Conservation (phyloP, 1,140 invertebrate genomes). For the Trinorchestia longiramus region DNA sequence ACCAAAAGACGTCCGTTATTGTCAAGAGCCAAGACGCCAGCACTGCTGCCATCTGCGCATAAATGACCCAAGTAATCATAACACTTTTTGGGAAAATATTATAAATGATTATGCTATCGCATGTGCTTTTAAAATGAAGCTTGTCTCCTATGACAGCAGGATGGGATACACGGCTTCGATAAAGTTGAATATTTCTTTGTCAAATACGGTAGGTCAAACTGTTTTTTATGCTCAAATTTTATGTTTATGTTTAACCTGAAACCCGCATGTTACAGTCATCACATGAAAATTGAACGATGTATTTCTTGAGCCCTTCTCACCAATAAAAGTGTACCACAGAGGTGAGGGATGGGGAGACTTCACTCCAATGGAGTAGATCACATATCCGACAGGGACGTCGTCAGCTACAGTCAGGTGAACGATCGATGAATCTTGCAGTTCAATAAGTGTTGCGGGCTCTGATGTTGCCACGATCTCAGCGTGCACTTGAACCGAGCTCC, state of each 20-base stretch:
- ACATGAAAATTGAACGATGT: neutral
- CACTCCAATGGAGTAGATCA: slow-evolving; percentile 19
- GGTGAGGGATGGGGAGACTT: neutral
- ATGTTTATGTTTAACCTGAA: neutral
- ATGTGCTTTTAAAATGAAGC: neutral
- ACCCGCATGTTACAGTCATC: neutral
- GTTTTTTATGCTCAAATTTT: neutral
- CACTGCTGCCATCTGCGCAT: slow-evolving; percentile 28
- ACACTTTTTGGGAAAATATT: neutral
- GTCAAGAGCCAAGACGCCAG: slow-evolving; percentile 16
- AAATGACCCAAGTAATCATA: neutral
- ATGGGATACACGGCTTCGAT: neutral
- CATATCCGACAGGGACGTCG: slow-evolving; percentile 25
- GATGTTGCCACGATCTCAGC: neutral
- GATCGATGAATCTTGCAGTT: neutral
- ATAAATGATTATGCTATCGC: neutral
- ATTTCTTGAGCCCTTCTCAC: neutral
- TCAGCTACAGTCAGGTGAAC: slow-evolving; percentile 25
- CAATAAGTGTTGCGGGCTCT: neutral
- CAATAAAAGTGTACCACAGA: slow-evolving; percentile 25
- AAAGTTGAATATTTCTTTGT: neutral
- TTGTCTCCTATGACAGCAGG: neutral
- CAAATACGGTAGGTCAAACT: neutral
- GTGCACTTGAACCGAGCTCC: slow-evolving; percentile 25
- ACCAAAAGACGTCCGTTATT: neutral